Evolutionary conservation across 2,888 invertebrate species (phyloP).

Genomic region (Gastrophysa polygoni): DNA sequence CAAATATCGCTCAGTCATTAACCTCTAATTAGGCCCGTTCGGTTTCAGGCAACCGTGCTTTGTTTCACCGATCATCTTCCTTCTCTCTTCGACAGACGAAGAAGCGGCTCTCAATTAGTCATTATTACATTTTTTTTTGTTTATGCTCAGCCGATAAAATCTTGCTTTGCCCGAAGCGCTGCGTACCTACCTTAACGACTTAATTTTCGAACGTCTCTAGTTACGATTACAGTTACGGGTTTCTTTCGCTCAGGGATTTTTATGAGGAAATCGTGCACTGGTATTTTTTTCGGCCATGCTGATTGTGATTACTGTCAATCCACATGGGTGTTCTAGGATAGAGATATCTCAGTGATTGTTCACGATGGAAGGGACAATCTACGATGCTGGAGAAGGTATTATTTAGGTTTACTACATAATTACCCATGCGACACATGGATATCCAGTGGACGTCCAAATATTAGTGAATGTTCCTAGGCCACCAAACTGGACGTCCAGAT

Average conservation of each 20-base stretch:
- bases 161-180: slow-evolving; percentile 24
- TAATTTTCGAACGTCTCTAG: slow-evolving; percentile 28
- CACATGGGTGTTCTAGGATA: slow-evolving; percentile 24
- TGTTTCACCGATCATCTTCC: not conserved
- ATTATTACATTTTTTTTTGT: slow-evolving; percentile 23
- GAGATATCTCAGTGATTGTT: not conserved
- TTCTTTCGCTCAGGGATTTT: slow-evolving; percentile 19
- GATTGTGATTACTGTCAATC: slow-evolving; percentile 19
- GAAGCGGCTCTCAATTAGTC: slow-evolving; percentile 16
- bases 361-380: too few relatives aligned
- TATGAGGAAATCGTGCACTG: slow-evolving; percentile 28
- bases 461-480: too few relatives aligned
- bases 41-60: slow-evolving; percentile 11
- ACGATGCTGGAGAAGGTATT: too few relatives aligned
- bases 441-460: too few relatives aligned
- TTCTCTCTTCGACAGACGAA: not conserved
- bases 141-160: slow-evolving; percentile 26
- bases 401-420: too few relatives aligned
- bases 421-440: too few relatives aligned
- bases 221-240: slow-evolving; percentile 22
- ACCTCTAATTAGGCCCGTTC: slow-evolving; percentile 11
- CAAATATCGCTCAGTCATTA: slow-evolving; percentile 10
- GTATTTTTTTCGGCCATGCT: slow-evolving; percentile 19
- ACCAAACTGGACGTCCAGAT: too few relatives aligned
- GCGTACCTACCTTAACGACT: slow-evolving; percentile 27